Base-by-base conservation (phyloP, 2,888 invertebrate genomes). In the Andrena bucephala region DNA sequence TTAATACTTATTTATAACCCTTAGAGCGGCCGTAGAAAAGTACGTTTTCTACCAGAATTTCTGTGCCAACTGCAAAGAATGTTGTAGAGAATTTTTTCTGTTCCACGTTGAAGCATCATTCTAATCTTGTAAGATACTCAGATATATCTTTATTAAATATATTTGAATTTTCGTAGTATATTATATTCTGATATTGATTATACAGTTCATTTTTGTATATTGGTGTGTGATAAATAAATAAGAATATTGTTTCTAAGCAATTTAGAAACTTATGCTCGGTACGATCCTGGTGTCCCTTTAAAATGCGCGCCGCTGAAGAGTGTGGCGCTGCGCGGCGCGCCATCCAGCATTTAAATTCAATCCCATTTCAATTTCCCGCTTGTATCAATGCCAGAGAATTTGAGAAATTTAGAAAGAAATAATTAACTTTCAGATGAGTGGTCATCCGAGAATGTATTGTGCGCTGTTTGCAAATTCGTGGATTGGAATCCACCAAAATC, bases 181-280 rank as follows among this genome's bases (percentile, higher is more conserved):
- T 93, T 94, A 93, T 94, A 94, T 94, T 93, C 93, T 93, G 93
- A 93, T 93, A 94, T 93, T 93, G 93, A 93, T 89, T 89, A 89
- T 93, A 93, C 92, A 91, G 92, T 94, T 94, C 93, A 93, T 94
- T 94, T 94, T 94, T 94, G 94, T 94, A 94, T 94, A 94, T 94
- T 94, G 94, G 94, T 94, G 94, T 94, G 94, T 93, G 94, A 94
- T 94, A 92, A 94, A 94, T 94, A 93, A 93, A 94, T 93, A 94
- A 93, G 93, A 92, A 93, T 94, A 94, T 94, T 94, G 93, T 94
- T 94, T 94, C 89, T 93, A 94, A 93, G 92, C 91, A 93, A 93
- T 87, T 82, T 76, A 68, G 6, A 80, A 52, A 77, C 66, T 77
- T 70, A 50, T 63, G 42, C 52, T 79, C 69, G 65, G 36, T 69